These are phyloP conservation scores for Eupsittula cactorum DNA, from an alignment of 2,113 vertebrate species.

Conservation along the genomic window DNA sequence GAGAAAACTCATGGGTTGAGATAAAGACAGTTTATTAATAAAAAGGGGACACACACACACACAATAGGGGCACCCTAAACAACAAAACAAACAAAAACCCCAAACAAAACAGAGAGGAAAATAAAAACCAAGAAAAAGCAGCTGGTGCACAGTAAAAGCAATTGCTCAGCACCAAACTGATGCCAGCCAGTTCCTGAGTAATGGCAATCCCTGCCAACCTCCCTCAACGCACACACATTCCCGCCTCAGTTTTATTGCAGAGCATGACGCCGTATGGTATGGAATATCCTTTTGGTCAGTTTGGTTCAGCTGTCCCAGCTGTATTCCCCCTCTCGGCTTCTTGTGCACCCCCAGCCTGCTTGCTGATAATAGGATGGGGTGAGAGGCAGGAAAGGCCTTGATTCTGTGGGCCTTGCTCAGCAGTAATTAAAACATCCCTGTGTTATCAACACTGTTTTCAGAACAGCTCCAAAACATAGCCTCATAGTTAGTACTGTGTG, in stretches of 20 bases:
- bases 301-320: background rate
- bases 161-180: background rate
- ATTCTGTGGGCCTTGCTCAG: background rate
- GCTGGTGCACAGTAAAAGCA: background rate
- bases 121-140: background rate
- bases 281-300: background rate
- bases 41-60: fast-evolving
- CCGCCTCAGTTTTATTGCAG: background rate
- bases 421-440: background rate
- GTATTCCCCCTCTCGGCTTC: background rate
- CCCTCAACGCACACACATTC: no score
- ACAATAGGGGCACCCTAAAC: background rate
- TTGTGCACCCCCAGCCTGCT: background rate
- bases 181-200: background rate
- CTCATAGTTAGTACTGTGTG: background rate
- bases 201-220: background rate
- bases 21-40: background rate
- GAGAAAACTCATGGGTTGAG: background rate
- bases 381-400: background rate
- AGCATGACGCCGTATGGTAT: background rate
- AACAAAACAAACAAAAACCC: no score
- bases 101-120: background rate
- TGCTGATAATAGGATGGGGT: fast-evolving
- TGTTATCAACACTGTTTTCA: background rate
- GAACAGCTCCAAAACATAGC: background rate